These are phyloP conservation scores for Brachionus rubens DNA, from an alignment of 1,140 invertebrate species.

Conservation along the genomic window DNA sequence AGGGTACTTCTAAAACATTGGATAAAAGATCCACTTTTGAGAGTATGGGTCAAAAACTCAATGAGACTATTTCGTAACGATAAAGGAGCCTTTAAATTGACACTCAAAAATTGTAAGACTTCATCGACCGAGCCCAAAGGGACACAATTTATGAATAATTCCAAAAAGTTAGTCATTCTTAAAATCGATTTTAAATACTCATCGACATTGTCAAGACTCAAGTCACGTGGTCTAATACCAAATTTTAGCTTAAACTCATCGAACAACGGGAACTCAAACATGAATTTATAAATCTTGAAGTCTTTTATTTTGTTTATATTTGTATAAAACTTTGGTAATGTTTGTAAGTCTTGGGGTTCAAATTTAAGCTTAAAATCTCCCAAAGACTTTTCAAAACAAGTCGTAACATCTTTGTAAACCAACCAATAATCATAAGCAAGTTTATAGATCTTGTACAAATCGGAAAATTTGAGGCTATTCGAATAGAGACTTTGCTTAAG, in stretches of 20 bases:
- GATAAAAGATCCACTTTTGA: neutral
- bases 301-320: neutral
- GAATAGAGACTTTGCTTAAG: neutral
- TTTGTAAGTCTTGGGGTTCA: neutral
- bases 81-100: too few species aligned
- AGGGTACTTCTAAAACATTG: neutral
- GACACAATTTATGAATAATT: too few species aligned
- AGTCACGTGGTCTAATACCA: neutral
- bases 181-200: too few species aligned
- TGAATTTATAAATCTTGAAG: neutral
- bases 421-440: slow-evolving; percentile 10
- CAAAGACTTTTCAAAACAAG: neutral
- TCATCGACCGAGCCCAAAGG: too few species aligned
- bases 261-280: neutral
- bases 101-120: too few species aligned
- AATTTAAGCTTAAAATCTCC: neutral
- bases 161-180: too few species aligned
- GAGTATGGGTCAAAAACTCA: too few species aligned
- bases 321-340: neutral
- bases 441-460: neutral
- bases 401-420: neutral
- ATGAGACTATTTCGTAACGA: too few species aligned
- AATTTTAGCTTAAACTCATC: neutral
- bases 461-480: neutral
- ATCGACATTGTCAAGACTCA: neutral